Conservation (phyloP, 2,888 invertebrate species). For the Tuberolachnus salignus region DNA sequence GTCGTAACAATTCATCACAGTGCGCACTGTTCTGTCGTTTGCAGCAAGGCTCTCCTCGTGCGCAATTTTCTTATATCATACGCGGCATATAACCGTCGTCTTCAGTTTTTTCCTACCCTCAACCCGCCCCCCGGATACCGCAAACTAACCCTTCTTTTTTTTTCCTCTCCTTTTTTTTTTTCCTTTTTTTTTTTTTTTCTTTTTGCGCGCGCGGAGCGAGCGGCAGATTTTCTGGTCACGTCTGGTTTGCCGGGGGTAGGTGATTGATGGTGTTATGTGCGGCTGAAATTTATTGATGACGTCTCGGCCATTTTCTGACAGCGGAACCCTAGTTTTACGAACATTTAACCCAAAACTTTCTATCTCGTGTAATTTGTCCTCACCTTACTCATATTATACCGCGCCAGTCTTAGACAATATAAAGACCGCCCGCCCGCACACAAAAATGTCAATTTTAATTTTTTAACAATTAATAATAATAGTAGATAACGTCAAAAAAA, state of each 20-base stretch:
- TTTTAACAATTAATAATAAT: constrained; percentile 30
- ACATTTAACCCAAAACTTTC: constrained; percentile 54
- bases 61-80: constrained; percentile 29
- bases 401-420: constrained; percentile 12
- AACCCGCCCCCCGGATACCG: background rate
- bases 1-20: constrained; percentile 13
- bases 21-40: background rate
- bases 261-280: constrained; percentile 53
- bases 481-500: background rate
- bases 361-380: constrained; percentile 42
- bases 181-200: background rate
- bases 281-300: constrained; percentile 54
- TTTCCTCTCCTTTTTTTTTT: background rate
- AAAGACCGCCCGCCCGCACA: background rate
- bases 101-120: constrained; percentile 22
- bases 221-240: constrained; percentile 54
- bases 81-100: constrained; percentile 8
- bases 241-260: constrained; percentile 30
- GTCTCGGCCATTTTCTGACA: constrained; percentile 52
- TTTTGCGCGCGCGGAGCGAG: background rate
- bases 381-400: constrained; percentile 23
- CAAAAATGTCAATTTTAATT: constrained; percentile 21
- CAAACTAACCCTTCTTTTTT: background rate
- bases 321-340: constrained; percentile 39
- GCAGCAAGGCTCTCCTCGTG: background rate